Evolutionary conservation across 2,888 invertebrate species (phyloP).

Genomic region (Operophtera brumata): DNA sequence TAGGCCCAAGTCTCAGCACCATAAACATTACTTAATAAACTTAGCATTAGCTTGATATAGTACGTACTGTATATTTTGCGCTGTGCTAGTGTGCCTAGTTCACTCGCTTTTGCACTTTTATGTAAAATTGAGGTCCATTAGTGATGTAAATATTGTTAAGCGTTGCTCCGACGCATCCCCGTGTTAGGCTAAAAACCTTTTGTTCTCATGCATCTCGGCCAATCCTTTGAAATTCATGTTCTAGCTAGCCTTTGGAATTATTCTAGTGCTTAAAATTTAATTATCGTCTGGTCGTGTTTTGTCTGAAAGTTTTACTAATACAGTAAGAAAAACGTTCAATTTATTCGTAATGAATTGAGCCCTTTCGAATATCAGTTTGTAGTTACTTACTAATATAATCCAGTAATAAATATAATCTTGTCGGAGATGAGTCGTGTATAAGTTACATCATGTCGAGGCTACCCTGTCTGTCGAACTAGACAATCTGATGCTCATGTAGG

Average conservation of each 20-base stretch:
- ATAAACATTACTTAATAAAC: too few relatives aligned
- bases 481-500: too few relatives aligned
- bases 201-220: constrained; percentile 37
- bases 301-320: background rate
- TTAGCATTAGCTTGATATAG: too few relatives aligned
- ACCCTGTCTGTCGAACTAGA: too few relatives aligned
- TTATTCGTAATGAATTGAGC: too few relatives aligned
- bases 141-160: constrained; percentile 76
- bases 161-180: constrained; percentile 50
- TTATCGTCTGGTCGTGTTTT: background rate
- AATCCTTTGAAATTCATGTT: constrained; percentile 25
- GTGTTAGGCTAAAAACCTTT: constrained; percentile 40
- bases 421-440: too few relatives aligned
- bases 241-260: constrained; percentile 8
- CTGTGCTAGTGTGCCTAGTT: constrained; percentile 56
- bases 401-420: too few relatives aligned
- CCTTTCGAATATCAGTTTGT: too few relatives aligned
- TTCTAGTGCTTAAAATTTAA: background rate
- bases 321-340: too few relatives aligned
- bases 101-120: constrained; percentile 76
- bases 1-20: too few relatives aligned
- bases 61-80: background rate
- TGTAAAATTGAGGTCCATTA: constrained; percentile 72
- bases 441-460: too few relatives aligned
- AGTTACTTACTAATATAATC: too few relatives aligned